Evolutionary conservation across 2,113 vertebrate species (phyloP), one percentile per base, ranked within the genome.

Genomic region (Microcebus murinus): DNA sequence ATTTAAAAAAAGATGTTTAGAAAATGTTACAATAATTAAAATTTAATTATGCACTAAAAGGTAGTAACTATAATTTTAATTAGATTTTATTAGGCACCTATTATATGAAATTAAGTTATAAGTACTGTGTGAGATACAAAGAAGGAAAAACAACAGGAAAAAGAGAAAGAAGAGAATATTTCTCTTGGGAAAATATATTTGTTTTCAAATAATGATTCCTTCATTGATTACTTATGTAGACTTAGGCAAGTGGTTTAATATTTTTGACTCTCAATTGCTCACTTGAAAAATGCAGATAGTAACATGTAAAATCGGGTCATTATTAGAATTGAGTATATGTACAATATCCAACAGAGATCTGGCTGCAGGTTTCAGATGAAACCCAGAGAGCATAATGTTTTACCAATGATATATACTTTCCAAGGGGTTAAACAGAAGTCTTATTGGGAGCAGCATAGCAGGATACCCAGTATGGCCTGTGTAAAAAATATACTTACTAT

Each of bases 41-140:
- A 87, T 57, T 21, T 93, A 96, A 59, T 74, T 91, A 61, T 81
- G 34, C 34, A 87, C 50, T 86, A 73, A 76, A 73, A 94, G 73
- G 39, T 79, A 31, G 59, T 34, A 77, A 74, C 67, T 87, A n/a
- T 67, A 4, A 87, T 94, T 91, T 76, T 63, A 94, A 91, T 77
- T 83, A 59, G 25, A 76, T 96, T 87, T 91, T 18, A 68, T 76
- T 42, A 76, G 27, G 27, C 18, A n/a, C 20, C 9, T 76, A 52
- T 18, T 36, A 63, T 61, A 91, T 65, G 18, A 79, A 89, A 57
- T 65, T 94, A 79, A 94, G 23, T 65, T 85, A 57, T 50, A 57
- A 36, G 21, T 21, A 71, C 63, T 65, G 11, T 88, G 59, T 57
- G 18, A 52, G n/a, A 96, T 23, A 67, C 29, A 87, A 65, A 55